A percentile compares a stretch with the other conserved stretches of the same genome.
phyloP scores from a whole-genome alignment of 2,888 invertebrate species.

The Protonemura montana region DNA sequence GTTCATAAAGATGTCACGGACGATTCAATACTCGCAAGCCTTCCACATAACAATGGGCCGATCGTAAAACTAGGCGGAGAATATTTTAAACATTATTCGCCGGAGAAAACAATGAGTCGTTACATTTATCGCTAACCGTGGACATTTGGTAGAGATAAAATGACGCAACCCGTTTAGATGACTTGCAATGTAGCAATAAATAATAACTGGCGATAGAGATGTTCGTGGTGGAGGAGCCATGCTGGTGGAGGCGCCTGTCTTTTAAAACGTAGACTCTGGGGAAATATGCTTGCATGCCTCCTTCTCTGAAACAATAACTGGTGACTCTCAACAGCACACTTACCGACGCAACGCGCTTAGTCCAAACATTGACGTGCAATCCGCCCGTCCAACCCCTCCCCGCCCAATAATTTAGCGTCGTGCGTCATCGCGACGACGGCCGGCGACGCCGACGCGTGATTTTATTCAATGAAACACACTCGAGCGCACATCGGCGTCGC shows the following conservation, averaged over 20 bases:
- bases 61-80: neutral
- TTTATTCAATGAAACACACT: conserved; percentile 13
- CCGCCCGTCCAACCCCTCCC: neutral
- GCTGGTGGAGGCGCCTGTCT: neutral
- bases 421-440: neutral
- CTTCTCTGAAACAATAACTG: neutral
- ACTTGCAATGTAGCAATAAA: no score
- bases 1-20: conserved; percentile 30
- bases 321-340: neutral
- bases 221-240: no score
- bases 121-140: neutral
- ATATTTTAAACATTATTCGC: conserved; percentile 12
- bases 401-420: neutral
- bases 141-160: neutral
- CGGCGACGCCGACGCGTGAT: neutral
- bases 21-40: conserved; percentile 20
- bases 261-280: neutral
- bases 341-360: neutral
- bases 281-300: neutral
- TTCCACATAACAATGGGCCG: neutral
- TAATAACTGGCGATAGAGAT: no score
- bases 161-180: neutral
- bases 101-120: neutral
- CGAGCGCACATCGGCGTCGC: conserved; percentile 20
- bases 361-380: neutral